Evolutionary conservation across 2,113 vertebrate species (phyloP).

Genomic region (Hipposideros armiger): DNA sequence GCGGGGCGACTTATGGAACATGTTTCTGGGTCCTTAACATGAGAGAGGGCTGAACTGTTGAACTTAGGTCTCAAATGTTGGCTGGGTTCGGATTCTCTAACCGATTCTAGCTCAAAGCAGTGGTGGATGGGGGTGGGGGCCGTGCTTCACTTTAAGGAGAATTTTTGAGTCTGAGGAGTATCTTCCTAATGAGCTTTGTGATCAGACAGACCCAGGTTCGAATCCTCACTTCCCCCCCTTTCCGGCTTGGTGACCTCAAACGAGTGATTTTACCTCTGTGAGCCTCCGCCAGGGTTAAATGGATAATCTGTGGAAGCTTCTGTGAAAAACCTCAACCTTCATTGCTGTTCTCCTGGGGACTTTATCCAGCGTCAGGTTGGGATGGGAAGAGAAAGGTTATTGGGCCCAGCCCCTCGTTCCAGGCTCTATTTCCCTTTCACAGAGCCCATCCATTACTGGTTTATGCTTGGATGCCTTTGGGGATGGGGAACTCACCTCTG

Average conservation of each 20-base stretch:
- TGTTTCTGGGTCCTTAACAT: slow-evolving; percentile 61
- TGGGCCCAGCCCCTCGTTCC: not conserved
- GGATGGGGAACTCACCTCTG: not conserved
- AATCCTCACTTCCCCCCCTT: not conserved
- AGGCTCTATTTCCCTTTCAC: not conserved
- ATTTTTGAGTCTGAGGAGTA: not conserved
- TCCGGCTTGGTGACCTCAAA: not conserved
- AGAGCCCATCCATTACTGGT: not conserved
- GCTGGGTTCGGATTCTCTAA: not conserved
- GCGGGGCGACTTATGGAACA: not conserved
- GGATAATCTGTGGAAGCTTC: not conserved
- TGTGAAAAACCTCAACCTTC: not conserved
- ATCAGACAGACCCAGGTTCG: not conserved
- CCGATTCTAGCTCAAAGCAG: not conserved
- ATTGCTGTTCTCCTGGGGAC: not conserved
- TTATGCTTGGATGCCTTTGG: not conserved
- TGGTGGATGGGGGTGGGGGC: not conserved
- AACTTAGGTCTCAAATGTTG: not conserved
- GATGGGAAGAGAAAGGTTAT: not conserved
- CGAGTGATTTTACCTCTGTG: not conserved
- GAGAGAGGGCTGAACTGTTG: slow-evolving; percentile 61
- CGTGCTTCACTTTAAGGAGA: not conserved
- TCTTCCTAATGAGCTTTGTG: not conserved
- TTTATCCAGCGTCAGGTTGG: not conserved
- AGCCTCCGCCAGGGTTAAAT: not conserved